Base-by-base conservation (phyloP, 2,113 vertebrate genomes). In the Xiphophorus hellerii region DNA sequence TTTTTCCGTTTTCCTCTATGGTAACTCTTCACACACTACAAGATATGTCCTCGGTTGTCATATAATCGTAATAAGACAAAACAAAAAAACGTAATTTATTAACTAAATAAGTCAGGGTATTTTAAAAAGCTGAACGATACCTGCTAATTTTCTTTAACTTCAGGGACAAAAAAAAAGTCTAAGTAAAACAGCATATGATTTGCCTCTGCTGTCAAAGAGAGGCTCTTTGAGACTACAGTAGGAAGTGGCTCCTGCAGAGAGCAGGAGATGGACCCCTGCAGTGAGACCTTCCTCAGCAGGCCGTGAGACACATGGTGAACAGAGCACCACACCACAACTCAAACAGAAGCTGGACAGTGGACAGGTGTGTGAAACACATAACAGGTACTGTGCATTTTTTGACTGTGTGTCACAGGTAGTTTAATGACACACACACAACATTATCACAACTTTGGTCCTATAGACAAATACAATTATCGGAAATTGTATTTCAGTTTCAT, bases 201-300 rank as follows among this genome's bases (percentile, higher is more conserved):
- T 88, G 86, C 73, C 70, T 30, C 44, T n/a, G 39, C 22, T 48
- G 78, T 84, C 30, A 84, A 78, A 64, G 60, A 64, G 60, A 71
- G 65, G 67, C 72, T 77, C 78, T 84, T 68, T 87, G 81, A 84
- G 62, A 62, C 74, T 88, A 87, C 86, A 82, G 81, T 85, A 76
- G 87, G 69, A 79, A 84, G 86, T 72, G 65, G 74, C 33, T 81
- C 68, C 71, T 14, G 66, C 76, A 64, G 69, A 81, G 81, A 80
- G 69, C 48, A 78, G 78, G 71, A 78, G 86, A 80, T 73, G 84
- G 81, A 90, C 88, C 66, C 91, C 87, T 84, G 80, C 42, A 70
- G 90, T 44, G 85, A 86, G 87, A 90, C 85, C 83, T 90, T 87
- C 85, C 75, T 75, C 85, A 69, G 73, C 82, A 88, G 78, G 80